These are phyloP conservation scores for Phragmatobia fuliginosa DNA, from an alignment of 2,888 invertebrate genomes.

Conservation along the genomic window DNA sequence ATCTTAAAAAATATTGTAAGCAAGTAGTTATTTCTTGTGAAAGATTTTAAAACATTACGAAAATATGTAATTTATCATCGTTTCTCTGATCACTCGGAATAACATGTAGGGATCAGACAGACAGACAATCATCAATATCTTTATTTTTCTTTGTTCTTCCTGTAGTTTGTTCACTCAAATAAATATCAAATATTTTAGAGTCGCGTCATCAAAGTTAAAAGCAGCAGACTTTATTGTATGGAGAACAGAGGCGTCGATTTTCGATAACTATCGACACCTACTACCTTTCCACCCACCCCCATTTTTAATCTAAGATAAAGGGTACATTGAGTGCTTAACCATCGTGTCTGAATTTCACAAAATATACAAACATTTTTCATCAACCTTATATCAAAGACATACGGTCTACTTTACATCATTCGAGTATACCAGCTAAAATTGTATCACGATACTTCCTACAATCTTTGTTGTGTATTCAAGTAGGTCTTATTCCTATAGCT, in stretches of 20 bases:
- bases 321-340: slow-evolving; percentile 83
- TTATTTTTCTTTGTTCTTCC: no score
- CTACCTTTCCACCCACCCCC: slow-evolving; percentile 59
- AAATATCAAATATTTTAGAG: slow-evolving; percentile 2
- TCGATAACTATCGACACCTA: slow-evolving; percentile 55
- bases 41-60: not conserved
- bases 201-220: slow-evolving; percentile 28
- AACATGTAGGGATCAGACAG: not conserved
- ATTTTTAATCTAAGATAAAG: slow-evolving; percentile 85
- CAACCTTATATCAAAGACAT: slow-evolving; percentile 13
- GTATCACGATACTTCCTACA: slow-evolving; percentile 53
- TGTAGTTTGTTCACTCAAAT: slow-evolving; percentile 4
- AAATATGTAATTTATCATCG: not conserved
- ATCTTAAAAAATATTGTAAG: no score
- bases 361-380: slow-evolving; percentile 29
- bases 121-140: not conserved
- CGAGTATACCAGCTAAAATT: slow-evolving; percentile 37
- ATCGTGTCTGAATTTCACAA: slow-evolving; percentile 66
- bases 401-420: slow-evolving; percentile 21
- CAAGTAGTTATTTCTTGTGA: no score
- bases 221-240: slow-evolving; percentile 34
- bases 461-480: slow-evolving; percentile 34
- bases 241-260: slow-evolving; percentile 46
- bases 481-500: not conserved
- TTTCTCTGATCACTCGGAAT: not conserved